A percentile compares a stretch with the other conserved stretches of the same genome.
phyloP scores from a whole-genome alignment of 2,888 invertebrate genomes.

The Chrysodeixis includens region DNA sequence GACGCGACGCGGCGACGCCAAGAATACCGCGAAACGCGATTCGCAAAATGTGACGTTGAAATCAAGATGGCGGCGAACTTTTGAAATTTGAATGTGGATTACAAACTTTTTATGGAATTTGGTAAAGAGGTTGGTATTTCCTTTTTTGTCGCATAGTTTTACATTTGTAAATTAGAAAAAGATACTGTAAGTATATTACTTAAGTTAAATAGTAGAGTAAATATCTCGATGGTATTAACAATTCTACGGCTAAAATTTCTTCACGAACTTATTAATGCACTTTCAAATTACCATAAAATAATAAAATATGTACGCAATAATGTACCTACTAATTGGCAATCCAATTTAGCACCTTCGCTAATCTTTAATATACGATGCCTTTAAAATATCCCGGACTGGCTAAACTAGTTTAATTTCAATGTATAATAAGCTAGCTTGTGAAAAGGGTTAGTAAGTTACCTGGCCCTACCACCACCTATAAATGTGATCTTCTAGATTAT shows the following conservation, averaged over 20 bases:
- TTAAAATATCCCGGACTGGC: neutral
- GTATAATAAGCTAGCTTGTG: slow-evolving; percentile 1
- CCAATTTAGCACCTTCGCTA: neutral
- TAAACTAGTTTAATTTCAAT: slow-evolving; percentile 2
- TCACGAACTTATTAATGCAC: neutral
- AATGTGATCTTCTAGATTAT: too few relatives aligned
- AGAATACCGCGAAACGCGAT: neutral
- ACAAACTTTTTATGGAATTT: neutral
- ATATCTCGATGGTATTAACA: too few relatives aligned
- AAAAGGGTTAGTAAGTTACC: slow-evolving; percentile 4
- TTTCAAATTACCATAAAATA: neutral
- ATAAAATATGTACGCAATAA: neutral
- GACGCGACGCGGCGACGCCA: too few relatives aligned
- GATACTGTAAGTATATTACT: too few relatives aligned
- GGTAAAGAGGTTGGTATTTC: neutral
- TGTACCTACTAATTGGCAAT: slow-evolving; percentile 2
- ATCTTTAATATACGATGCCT: slow-evolving; percentile 1
- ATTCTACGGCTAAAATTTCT: too few relatives aligned
- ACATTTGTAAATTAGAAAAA: too few relatives aligned
- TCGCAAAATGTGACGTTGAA: neutral
- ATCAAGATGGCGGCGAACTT: neutral
- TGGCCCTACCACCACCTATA: too few relatives aligned
- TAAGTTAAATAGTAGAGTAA: too few relatives aligned
- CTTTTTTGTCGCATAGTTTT: neutral
- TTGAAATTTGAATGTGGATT: neutral